Conservation (phyloP, 2,797 vertebrate species). For the Hozukius guyotensis region DNA sequence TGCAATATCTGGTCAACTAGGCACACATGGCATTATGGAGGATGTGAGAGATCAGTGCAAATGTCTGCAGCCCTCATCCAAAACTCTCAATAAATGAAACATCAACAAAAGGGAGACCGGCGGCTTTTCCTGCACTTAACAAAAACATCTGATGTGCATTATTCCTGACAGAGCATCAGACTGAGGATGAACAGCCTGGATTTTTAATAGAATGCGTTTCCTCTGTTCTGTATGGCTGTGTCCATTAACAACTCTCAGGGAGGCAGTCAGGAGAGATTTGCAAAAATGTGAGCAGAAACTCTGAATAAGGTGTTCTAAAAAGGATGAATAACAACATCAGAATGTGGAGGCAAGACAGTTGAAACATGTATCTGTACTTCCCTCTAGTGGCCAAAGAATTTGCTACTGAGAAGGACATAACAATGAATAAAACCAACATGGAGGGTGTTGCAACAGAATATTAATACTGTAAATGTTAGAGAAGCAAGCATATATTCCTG, state of each 20-base stretch:
- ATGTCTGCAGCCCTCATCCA: constrained; percentile 75
- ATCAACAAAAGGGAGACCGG: constrained; percentile 78
- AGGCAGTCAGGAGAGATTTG: constrained; percentile 54
- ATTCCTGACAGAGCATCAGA: constrained; percentile 75
- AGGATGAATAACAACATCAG: constrained; percentile 36
- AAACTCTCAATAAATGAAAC: constrained; percentile 85
- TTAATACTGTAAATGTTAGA: not conserved
- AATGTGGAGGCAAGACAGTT: not conserved
- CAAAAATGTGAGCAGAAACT: constrained; percentile 53
- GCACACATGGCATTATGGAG: constrained; percentile 77
- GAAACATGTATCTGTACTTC: constrained; percentile 54
- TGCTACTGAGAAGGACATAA: not conserved
- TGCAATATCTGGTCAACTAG: constrained; percentile 78
- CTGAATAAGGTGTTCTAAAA: not conserved
- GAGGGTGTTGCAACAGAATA: not conserved
- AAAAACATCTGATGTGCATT: constrained; percentile 85
- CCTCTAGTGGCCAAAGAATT: constrained; percentile 73
- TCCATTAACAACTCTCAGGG: constrained; percentile 63
- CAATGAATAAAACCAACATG: not conserved
- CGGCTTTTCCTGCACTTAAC: constrained; percentile 80
- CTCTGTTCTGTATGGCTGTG: constrained; percentile 40
- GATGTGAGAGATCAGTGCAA: constrained; percentile 80
- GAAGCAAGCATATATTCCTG: not conserved
- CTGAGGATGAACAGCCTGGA: constrained; percentile 67
- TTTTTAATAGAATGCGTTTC: constrained; percentile 69